A percentile compares a stretch with the other conserved stretches of the same genome.
Conservation (phyloP, 1,140 invertebrate genomes). For the Atta texana region DNA sequence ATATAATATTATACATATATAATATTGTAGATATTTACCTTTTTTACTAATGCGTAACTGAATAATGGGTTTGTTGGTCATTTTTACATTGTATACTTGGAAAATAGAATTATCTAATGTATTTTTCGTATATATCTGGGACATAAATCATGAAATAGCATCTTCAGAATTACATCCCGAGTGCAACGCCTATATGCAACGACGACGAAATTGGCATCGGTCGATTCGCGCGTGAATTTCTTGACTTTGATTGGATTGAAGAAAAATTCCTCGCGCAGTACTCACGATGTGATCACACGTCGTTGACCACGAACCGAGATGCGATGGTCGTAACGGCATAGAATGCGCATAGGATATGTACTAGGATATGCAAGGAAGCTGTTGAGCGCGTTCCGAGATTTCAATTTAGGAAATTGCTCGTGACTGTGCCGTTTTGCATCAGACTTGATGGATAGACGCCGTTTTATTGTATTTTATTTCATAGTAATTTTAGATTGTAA, state of each 20-base stretch:
- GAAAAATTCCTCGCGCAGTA: slow-evolving; percentile 7
- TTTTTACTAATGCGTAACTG: neutral
- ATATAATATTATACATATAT: too few species aligned
- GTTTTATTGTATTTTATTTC: slow-evolving; percentile 17
- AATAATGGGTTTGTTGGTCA: slow-evolving; percentile 1
- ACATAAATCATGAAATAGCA: neutral
- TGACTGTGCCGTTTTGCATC: neutral
- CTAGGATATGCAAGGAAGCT: slow-evolving; percentile 12
- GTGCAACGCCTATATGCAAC: neutral
- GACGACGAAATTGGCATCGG: neutral
- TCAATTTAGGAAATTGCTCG: slow-evolving; percentile 55
- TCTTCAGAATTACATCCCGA: neutral
- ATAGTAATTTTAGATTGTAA: neutral
- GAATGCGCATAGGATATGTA: slow-evolving; percentile 14
- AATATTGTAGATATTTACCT: neutral
- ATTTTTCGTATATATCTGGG: slow-evolving; percentile 1
- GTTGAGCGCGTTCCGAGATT: neutral
- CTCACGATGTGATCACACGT: neutral
- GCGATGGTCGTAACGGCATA: neutral
- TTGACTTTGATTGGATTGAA: slow-evolving; percentile 8
- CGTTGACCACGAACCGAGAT: slow-evolving; percentile 7
- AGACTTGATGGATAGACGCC: neutral
- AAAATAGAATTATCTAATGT: neutral
- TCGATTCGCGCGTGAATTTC: slow-evolving; percentile 31
- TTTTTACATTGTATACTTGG: neutral